phyloP scores from a whole-genome alignment of 2,113 vertebrate species.

The Sphyrna mokarran region DNA sequence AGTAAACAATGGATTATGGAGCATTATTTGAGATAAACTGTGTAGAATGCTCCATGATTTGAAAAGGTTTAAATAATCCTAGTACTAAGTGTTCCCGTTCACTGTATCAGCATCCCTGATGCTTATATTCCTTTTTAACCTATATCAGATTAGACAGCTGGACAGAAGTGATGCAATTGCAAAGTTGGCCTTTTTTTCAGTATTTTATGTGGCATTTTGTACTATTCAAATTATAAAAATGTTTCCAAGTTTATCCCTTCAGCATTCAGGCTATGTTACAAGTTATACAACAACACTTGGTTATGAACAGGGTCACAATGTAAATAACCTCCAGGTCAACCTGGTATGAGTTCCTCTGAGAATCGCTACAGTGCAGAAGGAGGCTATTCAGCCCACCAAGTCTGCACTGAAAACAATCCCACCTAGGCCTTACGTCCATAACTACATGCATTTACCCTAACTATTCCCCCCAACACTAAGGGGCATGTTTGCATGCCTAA shows the following conservation, averaged over 20 bases:
- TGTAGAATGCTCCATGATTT: neutral
- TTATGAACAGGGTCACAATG: neutral
- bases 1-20: conserved; percentile 2
- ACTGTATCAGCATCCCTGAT: neutral
- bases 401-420: too few relatives aligned
- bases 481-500: too few relatives aligned
- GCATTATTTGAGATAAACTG: conserved; percentile 20
- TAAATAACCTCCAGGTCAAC: neutral
- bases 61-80: neutral
- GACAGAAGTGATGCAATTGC: neutral
- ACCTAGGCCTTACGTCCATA: too few relatives aligned
- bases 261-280: neutral
- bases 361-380: too few relatives aligned
- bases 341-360: neutral
- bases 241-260: neutral
- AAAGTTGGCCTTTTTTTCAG: neutral
- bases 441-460: too few relatives aligned
- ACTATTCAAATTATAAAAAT: neutral
- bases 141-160: neutral
- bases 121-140: neutral
- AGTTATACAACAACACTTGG: neutral
- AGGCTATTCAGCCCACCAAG: too few relatives aligned
- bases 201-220: conserved; percentile 1
- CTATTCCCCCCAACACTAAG: too few relatives aligned
- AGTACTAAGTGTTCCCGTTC: neutral